Evolutionary conservation across 1,140 invertebrate genomes (phyloP).

Genomic region (Araneus ventricosus): DNA sequence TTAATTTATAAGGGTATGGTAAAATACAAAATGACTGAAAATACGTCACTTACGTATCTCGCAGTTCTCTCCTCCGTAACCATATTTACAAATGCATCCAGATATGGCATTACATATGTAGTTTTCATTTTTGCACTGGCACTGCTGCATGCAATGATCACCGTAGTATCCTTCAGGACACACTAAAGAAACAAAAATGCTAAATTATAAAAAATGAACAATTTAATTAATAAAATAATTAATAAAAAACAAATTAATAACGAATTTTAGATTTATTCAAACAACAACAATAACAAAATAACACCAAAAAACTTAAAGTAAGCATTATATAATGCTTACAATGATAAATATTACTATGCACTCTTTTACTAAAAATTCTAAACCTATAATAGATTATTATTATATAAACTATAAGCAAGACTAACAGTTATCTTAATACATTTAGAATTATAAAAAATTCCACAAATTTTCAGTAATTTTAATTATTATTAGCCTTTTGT

Average conservation of each 20-base stretch:
- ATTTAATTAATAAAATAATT: too few relatives aligned
- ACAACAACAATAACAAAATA: not conserved
- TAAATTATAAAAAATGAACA: not conserved
- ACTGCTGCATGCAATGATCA: constrained; percentile 89
- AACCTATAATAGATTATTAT: too few relatives aligned
- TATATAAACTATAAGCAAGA: too few relatives aligned
- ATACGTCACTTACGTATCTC: constrained; percentile 71
- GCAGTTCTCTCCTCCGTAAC: constrained; percentile 84
- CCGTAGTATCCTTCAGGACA: constrained; percentile 95
- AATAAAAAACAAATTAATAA: too few relatives aligned
- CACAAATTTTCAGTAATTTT: too few relatives aligned
- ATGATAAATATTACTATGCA: too few relatives aligned
- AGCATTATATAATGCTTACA: too few relatives aligned
- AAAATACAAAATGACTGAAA: not conserved
- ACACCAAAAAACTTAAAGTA: too few relatives aligned
- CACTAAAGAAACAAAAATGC: constrained; percentile 78
- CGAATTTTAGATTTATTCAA: not conserved
- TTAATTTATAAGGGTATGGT: not conserved
- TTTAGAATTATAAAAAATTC: too few relatives aligned
- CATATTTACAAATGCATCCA: constrained; percentile 90
- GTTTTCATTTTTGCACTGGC: constrained; percentile 87
- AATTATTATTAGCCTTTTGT: too few relatives aligned
- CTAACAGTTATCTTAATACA: too few relatives aligned
- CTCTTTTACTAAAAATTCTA: too few relatives aligned
- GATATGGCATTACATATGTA: constrained; percentile 89